phyloP scores from a whole-genome alignment of 1,140 invertebrate genomes.

The Goniozus legneri region DNA sequence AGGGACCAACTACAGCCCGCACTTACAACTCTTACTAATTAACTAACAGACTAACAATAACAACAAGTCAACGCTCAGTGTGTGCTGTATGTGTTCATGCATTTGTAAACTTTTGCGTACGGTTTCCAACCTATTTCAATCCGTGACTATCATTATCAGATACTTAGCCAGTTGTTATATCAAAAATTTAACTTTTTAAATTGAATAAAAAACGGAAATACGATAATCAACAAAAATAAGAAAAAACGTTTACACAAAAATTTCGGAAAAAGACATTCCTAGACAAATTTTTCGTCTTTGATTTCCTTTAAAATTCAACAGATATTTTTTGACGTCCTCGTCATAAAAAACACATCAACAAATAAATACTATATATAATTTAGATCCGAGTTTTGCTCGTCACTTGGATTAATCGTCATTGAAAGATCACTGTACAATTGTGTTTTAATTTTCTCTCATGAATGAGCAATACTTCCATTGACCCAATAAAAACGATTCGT shows the following conservation, averaged over 20 bases:
- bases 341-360: conserved; percentile 27
- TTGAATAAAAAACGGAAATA: too few relatives aligned
- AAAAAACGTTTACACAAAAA: neutral
- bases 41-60: conserved; percentile 59
- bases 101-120: conserved; percentile 43
- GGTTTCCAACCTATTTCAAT: conserved; percentile 46
- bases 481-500: conserved; percentile 20
- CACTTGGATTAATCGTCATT: conserved; percentile 21
- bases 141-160: conserved; percentile 52
- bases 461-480: too few relatives aligned
- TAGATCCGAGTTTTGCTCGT: conserved; percentile 37
- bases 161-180: conserved; percentile 44
- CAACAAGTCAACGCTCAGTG: conserved; percentile 55
- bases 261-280: conserved; percentile 7
- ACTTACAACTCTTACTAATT: conserved; percentile 58
- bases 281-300: conserved; percentile 1
- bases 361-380: conserved; percentile 44
- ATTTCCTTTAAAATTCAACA: conserved; percentile 4
- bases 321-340: conserved; percentile 6
- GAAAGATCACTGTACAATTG: conserved; percentile 47
- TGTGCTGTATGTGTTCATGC: conserved; percentile 46
- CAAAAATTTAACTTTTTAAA: too few relatives aligned
- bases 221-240: too few relatives aligned
- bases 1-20: conserved; percentile 56
- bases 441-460: too few relatives aligned